Evolutionary conservation across 2,113 vertebrate species (phyloP), one percentile per base, ranked within the genome.

Genomic region (Zosterops japonicus): DNA sequence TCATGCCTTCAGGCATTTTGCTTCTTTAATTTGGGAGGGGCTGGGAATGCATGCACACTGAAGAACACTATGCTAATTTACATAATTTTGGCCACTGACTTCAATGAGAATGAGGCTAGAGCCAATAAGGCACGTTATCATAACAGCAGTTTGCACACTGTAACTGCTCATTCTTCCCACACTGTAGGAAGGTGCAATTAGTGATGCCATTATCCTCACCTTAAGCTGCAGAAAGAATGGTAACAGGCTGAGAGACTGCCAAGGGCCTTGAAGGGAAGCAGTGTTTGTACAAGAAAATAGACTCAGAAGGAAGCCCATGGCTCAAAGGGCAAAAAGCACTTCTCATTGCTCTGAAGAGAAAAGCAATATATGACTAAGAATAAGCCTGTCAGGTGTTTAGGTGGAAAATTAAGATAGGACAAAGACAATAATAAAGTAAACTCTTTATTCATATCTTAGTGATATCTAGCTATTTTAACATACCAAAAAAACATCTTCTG

Each of bases 281-380:
- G 15, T 15, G 3, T 95, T 93, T 93, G 82, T 47, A 86, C 88
- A 93, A 86, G 96, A 53, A 96, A 93, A 92, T 16, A 92, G 79
- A 81, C 52, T 89, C 63, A 36, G 80, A 69, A 86, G 77, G 71
- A 46, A 75, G 35, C 56, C 75, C 35, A 50, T 52, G 33, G 81
- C 84, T 86, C 46, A 93, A 87, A 94, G 86, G 80, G 72, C 77
- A 93, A 69, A 91, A 61, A 77, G 24, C 2, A 1, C n/a, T 93
- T 74, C 49, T 78, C 68, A 70, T 74, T 87, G 61, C 36, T 78
- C 36, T 49, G 72, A 87, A 57, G 19, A 65, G 16, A 50, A 77
- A 83, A 74, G 31, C 11, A 69, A 81, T 39, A 12, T 83, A 77
- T 77, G 85, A 57, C 64, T 25, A 92, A 68, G 47, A 87, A 52